Percentiles rank a stretch among this genome's conserved stretches.
Evolutionary conservation across 2,113 vertebrate species (phyloP).

Genomic region (Lipotes vexillifer): DNA sequence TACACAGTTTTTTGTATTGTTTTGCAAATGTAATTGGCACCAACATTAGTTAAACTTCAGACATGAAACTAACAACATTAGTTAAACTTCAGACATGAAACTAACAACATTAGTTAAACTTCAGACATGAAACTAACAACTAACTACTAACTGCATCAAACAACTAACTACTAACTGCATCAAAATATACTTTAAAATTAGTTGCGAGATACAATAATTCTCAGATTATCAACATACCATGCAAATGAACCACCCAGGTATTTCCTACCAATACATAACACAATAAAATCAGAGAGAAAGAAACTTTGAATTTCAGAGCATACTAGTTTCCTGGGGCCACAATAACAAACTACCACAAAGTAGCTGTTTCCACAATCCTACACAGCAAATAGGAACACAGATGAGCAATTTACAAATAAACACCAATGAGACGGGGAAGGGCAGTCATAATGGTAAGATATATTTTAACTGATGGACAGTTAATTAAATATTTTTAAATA

Average conservation of each 20-base stretch:
- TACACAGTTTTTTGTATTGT: not conserved
- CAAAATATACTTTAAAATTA: constrained; percentile 15
- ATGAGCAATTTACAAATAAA: not conserved
- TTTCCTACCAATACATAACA: not conserved
- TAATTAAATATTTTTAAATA: not conserved
- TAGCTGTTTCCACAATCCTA: fast-evolving
- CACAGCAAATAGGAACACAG: fast-evolving
- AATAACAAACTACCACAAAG: not conserved
- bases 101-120: not conserved
- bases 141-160: too few relatives aligned
- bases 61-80: not conserved
- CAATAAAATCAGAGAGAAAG: not conserved
- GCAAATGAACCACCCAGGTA: not conserved
- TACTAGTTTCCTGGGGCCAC: not conserved
- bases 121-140: not conserved
- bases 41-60: not conserved
- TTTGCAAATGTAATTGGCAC: not conserved
- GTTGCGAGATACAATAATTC: not conserved
- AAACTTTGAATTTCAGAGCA: not conserved
- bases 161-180: too few relatives aligned
- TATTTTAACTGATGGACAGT: not conserved
- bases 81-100: not conserved
- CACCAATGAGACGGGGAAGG: not conserved
- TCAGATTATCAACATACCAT: not conserved
- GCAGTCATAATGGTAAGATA: not conserved